Evolutionary conservation across 2,113 vertebrate species (phyloP), one percentile per base, ranked within the genome.

Genomic region (Podilymbus podiceps): DNA sequence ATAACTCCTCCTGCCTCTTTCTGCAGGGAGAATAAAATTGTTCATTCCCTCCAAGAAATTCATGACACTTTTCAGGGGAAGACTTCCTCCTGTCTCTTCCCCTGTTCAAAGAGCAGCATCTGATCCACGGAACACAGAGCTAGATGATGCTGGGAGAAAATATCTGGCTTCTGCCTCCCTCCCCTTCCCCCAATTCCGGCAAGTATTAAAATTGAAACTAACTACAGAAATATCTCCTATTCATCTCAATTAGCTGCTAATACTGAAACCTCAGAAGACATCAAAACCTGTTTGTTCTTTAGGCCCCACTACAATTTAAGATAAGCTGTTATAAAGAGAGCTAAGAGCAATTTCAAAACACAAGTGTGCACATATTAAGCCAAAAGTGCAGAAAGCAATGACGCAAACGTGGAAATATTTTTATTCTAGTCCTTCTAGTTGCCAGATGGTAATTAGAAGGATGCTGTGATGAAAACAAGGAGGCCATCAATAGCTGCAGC

Each of bases 81-180:
- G 6, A 18, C 24, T 49, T 53, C 44, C 20, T 63, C 28, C 20
- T 35, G 12, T 33, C 19, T 64, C 22, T 25, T 49, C 15, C 55
- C 15, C 30, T 73, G 7, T 21, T 8, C 35, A n/a, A 83, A 44
- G n/a, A 14, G 13, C 30, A 42, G 18, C 9, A 44, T 15, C 47
- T 50, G 44, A 53, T 49, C 18, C n/a, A 31, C 28, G 64, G 38
- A 68, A 44, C 6, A 46, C 22, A 68, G 10, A 87, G 30, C 4
- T 15, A 72, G 30, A 46, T 46, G 27, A 55, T 35, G 15, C 20
- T 62, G 19, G 11, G 23, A 72, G 19, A 68, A 90, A 80, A 55
- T 12, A 58, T 2, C 15, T 27, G 22, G 8, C 0, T 40, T 10
- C 31, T 56, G 14, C 40, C 15, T 40, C 7, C 2, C 11, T 42